Conservation (phyloP, 2,113 vertebrate genomes). For the Pimephales promelas region DNA sequence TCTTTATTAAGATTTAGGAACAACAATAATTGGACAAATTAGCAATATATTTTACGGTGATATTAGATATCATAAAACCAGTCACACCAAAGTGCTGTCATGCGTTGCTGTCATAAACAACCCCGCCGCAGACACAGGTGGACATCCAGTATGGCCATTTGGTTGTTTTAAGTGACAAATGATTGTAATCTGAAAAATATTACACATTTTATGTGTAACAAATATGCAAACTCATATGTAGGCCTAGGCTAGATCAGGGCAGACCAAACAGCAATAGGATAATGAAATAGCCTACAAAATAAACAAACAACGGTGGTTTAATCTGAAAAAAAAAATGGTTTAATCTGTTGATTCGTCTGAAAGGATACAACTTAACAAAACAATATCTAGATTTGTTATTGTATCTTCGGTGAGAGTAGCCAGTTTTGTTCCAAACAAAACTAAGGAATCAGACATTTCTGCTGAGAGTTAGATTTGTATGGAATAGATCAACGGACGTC, state of each 20-base stretch:
- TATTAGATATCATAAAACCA: background rate
- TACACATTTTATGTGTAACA: background rate
- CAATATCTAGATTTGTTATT: background rate
- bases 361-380: background rate
- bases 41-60: background rate
- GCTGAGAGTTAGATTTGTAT: background rate
- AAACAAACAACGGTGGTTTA: too few relatives aligned
- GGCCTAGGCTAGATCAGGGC: too few relatives aligned
- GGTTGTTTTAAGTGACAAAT: background rate
- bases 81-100: background rate
- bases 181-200: too few relatives aligned
- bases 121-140: background rate
- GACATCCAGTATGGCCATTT: background rate
- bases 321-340: background rate
- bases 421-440: background rate
- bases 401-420: background rate
- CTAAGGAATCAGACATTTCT: background rate
- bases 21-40: background rate
- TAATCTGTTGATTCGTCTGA: background rate
- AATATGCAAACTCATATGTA: background rate
- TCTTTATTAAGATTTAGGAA: background rate
- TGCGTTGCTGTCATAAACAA: background rate
- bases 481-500: background rate
- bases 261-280: background rate
- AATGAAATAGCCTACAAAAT: background rate